Evolutionary conservation across 2,113 vertebrate species (phyloP).

Genomic region (Xerus inauris): DNA sequence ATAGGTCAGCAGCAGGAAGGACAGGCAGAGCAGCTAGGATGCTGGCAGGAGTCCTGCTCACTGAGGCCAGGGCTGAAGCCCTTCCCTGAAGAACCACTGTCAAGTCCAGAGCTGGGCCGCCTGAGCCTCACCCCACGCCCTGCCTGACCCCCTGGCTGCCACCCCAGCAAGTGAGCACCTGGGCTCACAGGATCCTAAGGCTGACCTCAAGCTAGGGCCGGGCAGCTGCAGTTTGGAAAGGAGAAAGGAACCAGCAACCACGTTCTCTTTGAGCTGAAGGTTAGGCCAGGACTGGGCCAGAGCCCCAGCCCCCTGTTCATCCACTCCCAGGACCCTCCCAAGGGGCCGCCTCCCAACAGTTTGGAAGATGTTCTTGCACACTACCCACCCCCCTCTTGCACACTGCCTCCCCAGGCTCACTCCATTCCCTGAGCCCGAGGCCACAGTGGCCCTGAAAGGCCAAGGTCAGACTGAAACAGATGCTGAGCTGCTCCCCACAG

Average conservation of each 20-base stretch:
- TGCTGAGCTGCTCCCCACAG: background rate
- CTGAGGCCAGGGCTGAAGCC: background rate
- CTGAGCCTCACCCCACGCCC: background rate
- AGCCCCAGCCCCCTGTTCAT: fast-evolving
- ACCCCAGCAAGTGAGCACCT: background rate
- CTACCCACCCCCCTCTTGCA: background rate
- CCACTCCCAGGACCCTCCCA: background rate
- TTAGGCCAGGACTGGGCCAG: background rate
- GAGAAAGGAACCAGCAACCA: background rate
- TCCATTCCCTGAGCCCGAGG: background rate
- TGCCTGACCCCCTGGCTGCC: background rate
- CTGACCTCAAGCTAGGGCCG: background rate
- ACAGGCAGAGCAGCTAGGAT: no score
- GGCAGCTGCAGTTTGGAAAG: background rate
- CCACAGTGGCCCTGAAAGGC: background rate
- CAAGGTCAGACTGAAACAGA: background rate
- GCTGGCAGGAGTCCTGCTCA: background rate
- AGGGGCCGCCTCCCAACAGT: background rate
- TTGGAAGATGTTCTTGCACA: fast-evolving
- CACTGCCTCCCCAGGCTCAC: background rate
- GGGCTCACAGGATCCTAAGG: background rate
- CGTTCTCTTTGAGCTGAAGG: background rate
- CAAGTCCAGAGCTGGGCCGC: background rate
- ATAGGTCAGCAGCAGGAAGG: background rate
- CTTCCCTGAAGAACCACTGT: background rate